phyloP scores from a whole-genome alignment of 2,888 invertebrate genomes.

The Cheilosia urbana region DNA sequence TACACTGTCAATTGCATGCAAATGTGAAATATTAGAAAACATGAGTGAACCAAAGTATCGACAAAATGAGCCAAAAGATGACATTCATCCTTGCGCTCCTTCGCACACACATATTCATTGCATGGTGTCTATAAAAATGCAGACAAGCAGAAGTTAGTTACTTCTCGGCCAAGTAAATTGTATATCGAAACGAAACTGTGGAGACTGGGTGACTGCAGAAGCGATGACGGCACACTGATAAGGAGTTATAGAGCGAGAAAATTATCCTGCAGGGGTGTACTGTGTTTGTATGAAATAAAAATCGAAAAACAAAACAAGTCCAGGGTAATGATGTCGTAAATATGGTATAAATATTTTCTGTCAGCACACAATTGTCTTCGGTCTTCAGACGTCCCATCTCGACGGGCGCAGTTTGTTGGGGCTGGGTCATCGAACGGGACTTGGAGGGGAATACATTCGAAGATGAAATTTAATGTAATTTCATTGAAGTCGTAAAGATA shows the following conservation, averaged over 20 bases:
- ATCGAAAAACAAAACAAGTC: slow-evolving; percentile 50
- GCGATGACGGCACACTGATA: slow-evolving; percentile 70
- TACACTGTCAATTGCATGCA: slow-evolving; percentile 64
- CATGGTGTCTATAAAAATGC: slow-evolving; percentile 51
- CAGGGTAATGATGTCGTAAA: slow-evolving; percentile 69
- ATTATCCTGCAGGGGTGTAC: slow-evolving; percentile 39
- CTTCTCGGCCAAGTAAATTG: slow-evolving; percentile 21
- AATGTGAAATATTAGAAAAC: slow-evolving; percentile 59
- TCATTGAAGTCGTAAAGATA: slow-evolving; percentile 73
- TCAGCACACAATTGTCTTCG: slow-evolving; percentile 55
- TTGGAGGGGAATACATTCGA: slow-evolving; percentile 27
- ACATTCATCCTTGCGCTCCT: slow-evolving; percentile 51
- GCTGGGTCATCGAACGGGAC: neutral
- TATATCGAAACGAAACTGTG: slow-evolving; percentile 15
- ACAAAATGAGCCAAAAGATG: slow-evolving; percentile 59
- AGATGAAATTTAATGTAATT: slow-evolving; percentile 74
- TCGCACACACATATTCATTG: slow-evolving; percentile 4
- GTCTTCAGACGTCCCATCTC: neutral
- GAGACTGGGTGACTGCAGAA: too few relatives aligned
- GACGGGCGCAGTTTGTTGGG: neutral
- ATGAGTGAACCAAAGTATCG: slow-evolving; percentile 49
- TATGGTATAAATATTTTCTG: slow-evolving; percentile 63
- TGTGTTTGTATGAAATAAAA: slow-evolving; percentile 29
- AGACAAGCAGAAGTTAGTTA: slow-evolving; percentile 59
- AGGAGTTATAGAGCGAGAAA: slow-evolving; percentile 47